These are phyloP conservation scores for Ectemnius cavifrons DNA, from an alignment of 2,888 invertebrate genomes.

Conservation along the genomic window DNA sequence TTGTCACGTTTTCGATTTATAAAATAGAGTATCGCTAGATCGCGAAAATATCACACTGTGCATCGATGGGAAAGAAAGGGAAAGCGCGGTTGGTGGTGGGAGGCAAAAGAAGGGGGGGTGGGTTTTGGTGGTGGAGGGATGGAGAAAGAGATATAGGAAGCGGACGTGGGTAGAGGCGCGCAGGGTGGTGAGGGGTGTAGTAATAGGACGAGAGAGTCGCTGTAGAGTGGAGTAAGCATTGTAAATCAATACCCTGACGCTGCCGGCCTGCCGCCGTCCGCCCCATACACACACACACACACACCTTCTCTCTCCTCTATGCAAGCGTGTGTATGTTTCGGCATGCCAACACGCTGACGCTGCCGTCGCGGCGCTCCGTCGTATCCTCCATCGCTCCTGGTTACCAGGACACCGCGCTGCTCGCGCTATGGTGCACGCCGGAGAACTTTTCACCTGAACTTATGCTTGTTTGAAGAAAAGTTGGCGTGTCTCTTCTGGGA, in stretches of 20 bases:
- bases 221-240: slow-evolving; percentile 71
- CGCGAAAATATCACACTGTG: too few relatives aligned
- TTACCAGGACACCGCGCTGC: slow-evolving; percentile 42
- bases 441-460: not conserved
- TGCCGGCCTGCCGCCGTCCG: slow-evolving; percentile 61
- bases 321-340: slow-evolving; percentile 7
- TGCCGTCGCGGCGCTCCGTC: slow-evolving; percentile 25
- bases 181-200: too few relatives aligned
- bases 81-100: too few relatives aligned
- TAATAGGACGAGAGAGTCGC: slow-evolving; percentile 54
- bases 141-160: slow-evolving; percentile 30
- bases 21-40: too few relatives aligned
- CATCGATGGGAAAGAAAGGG: too few relatives aligned
- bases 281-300: slow-evolving; percentile 49
- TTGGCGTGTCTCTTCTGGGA: not conserved
- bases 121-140: not conserved
- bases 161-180: not conserved
- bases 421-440: too few relatives aligned
- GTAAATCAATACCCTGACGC: slow-evolving; percentile 73
- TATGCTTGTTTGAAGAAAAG: not conserved
- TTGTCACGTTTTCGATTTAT: too few relatives aligned
- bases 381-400: slow-evolving; percentile 61
- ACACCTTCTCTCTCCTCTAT: too few relatives aligned
- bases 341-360: slow-evolving; percentile 58
- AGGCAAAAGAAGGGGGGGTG: not conserved